phyloP scores from a whole-genome alignment of 2,797 vertebrate genomes.

The Salarias fasciatus region DNA sequence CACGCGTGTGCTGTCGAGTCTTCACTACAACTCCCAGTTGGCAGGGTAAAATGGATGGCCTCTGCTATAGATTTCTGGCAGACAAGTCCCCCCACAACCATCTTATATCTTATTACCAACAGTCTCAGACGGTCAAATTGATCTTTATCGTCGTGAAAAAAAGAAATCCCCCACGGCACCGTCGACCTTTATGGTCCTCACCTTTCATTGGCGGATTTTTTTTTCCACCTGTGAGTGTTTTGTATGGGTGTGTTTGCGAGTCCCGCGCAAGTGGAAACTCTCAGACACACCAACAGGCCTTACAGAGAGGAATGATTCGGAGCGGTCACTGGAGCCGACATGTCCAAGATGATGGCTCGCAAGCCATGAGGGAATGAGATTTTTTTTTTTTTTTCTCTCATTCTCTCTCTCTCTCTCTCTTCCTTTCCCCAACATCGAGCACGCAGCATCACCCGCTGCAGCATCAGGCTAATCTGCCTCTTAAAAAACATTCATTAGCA shows the following conservation, averaged over 20 bases:
- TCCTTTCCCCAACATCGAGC: conserved; percentile 18
- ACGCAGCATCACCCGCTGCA: conserved; percentile 9
- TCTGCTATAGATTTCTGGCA: conserved; percentile 74
- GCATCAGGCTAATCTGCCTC: conserved; percentile 7
- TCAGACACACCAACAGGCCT: conserved; percentile 27
- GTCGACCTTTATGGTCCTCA: conserved; percentile 75
- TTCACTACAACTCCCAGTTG: conserved; percentile 62
- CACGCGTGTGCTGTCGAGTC: conserved; percentile 34
- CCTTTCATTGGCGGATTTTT: conserved; percentile 47
- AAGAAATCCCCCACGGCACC: conserved; percentile 56
- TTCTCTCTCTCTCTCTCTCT: no score
- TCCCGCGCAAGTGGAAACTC: conserved; percentile 44
- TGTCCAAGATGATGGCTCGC: conserved; percentile 59
- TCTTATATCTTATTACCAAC: conserved; percentile 80
- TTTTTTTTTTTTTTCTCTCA: background rate
- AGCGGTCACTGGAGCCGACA: conserved; percentile 37
- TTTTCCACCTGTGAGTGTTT: conserved; percentile 8
- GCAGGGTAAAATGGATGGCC: conserved; percentile 68
- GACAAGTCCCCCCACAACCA: conserved; percentile 70
- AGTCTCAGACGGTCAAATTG: conserved; percentile 73
- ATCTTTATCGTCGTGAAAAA: conserved; percentile 73
- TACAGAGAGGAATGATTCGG: conserved; percentile 50
- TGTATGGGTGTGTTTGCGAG: conserved; percentile 18
- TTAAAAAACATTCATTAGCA: conserved; percentile 32
- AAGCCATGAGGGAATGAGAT: conserved; percentile 27